Conservation (phyloP, 2,888 invertebrate species). For the Mythimna impura region DNA sequence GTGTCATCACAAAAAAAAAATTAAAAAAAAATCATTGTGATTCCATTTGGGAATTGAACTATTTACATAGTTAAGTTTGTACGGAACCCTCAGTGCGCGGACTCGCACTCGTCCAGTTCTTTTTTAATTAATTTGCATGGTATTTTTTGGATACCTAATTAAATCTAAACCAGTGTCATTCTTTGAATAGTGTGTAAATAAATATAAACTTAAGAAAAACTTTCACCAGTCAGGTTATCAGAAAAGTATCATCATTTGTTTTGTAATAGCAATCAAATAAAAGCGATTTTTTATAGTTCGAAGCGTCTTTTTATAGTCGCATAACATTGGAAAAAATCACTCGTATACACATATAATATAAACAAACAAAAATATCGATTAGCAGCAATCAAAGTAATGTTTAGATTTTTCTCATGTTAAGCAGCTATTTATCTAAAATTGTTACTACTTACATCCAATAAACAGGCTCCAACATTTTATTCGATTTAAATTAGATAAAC, state of each 20-base stretch:
- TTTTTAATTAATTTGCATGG: not conserved
- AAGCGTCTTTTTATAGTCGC: not conserved
- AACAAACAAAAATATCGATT: slow-evolving; percentile 41
- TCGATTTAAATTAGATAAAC: slow-evolving; percentile 54
- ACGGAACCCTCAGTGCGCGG: too few species aligned
- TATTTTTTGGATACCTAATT: not conserved
- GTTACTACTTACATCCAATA: slow-evolving; percentile 38
- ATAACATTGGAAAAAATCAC: too few species aligned
- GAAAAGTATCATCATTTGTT: not conserved
- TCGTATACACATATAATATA: slow-evolving; percentile 3
- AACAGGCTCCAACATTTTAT: slow-evolving; percentile 51
- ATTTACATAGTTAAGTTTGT: too few species aligned
- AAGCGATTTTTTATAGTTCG: slow-evolving; percentile 8
- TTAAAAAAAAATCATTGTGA: too few species aligned
- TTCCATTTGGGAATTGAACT: too few species aligned
- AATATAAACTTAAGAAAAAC: not conserved
- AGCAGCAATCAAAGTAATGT: slow-evolving; percentile 30
- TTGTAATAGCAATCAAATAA: slow-evolving; percentile 14
- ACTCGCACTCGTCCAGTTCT: too few species aligned
- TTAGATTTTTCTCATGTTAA: slow-evolving; percentile 39
- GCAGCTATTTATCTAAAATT: slow-evolving; percentile 40
- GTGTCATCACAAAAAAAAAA: too few species aligned
- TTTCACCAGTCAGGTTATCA: not conserved
- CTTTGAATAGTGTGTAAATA: not conserved
- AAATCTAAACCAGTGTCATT: not conserved